phyloP scores from a whole-genome alignment of 2,797 vertebrate species.

The Muscicapa comitata region DNA sequence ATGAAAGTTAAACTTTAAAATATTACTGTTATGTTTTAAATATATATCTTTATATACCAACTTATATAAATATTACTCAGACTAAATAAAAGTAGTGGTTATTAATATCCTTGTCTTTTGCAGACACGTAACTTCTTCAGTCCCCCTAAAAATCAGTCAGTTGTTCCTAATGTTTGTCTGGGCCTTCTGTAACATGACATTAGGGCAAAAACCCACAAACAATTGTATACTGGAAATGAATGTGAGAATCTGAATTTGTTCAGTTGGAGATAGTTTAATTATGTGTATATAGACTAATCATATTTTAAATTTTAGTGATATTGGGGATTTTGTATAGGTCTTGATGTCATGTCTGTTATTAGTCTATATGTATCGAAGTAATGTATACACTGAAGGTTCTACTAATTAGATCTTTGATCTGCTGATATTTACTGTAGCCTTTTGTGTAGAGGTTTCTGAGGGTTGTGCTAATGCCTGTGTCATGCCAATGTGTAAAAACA shows the following conservation, averaged over 20 bases:
- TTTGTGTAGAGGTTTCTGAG: neutral
- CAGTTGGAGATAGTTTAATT: neutral
- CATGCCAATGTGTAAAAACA: neutral
- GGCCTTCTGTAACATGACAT: neutral
- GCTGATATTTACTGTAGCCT: neutral
- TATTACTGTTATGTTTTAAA: neutral
- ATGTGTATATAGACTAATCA: neutral
- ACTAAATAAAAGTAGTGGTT: neutral
- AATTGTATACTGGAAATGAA: neutral
- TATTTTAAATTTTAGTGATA: neutral
- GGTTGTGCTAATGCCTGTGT: neutral
- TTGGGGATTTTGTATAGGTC: neutral
- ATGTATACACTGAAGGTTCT: neutral
- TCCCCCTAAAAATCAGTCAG: neutral
- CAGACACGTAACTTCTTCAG: neutral
- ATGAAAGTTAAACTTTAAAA: neutral
- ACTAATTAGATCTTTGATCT: neutral
- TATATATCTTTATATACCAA: neutral
- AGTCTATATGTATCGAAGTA: neutral
- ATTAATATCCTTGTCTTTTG: neutral
- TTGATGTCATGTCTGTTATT: accelerated
- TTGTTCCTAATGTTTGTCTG: neutral
- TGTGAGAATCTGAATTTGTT: neutral
- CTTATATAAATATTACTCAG: neutral
- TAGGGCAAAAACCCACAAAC: accelerated